A percentile compares a stretch with the other conserved stretches of the same genome.
Evolutionary conservation across 2,888 invertebrate genomes (phyloP).

Genomic region (Drosophila hamatofila): DNA sequence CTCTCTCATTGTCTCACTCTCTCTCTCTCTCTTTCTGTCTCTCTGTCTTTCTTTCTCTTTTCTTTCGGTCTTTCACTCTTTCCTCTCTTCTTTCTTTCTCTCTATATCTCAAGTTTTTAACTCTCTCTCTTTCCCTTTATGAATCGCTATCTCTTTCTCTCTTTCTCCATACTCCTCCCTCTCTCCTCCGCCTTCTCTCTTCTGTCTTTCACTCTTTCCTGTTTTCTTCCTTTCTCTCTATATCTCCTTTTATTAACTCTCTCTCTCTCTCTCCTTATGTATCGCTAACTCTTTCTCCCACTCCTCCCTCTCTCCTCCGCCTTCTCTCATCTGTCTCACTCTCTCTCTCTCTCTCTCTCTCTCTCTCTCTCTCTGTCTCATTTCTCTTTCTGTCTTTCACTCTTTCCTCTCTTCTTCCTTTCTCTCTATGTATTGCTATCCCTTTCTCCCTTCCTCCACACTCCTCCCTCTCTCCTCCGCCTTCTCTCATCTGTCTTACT

Average conservation of each 20-base stretch:
- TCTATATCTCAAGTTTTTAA: neutral
- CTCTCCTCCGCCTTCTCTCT: neutral
- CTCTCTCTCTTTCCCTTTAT: neutral
- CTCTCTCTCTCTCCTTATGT: neutral
- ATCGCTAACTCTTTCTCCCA: fast-evolving
- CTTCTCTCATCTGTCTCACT: too few species aligned
- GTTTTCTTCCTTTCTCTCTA: neutral
- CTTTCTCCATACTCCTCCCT: too few species aligned
- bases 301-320: neutral
- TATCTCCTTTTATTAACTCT: too few species aligned
- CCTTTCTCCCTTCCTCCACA: too few species aligned
- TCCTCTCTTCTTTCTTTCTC: neutral
- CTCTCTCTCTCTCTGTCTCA: neutral
- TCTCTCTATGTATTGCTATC: too few species aligned
- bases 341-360: neutral
- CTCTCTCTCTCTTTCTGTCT: neutral
- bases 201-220: neutral
- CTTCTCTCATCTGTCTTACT: too few species aligned
- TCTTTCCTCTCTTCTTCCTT: too few species aligned
- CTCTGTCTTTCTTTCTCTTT: neutral
- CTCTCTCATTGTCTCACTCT: neutral
- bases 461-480: too few species aligned
- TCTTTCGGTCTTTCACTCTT: neutral
- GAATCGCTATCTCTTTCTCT: neutral
- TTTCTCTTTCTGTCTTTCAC: too few species aligned